A percentile compares a stretch with the other conserved stretches of the same genome.
phyloP scores from a whole-genome alignment of 2,888 invertebrate genomes.

The Microdon myrmicae region DNA sequence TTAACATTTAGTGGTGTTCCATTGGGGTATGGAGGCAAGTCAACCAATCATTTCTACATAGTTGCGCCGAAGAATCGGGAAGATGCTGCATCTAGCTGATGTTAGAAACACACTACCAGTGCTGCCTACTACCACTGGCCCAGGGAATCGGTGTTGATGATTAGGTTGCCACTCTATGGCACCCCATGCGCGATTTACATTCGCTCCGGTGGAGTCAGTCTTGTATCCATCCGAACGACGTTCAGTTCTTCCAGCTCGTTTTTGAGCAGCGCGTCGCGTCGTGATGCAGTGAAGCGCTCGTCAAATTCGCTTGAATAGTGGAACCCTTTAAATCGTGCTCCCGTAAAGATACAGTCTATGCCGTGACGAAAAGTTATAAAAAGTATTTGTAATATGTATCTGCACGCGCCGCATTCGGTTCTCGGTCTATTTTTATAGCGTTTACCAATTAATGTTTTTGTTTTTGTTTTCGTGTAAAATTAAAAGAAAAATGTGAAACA shows the following conservation, averaged over 20 bases:
- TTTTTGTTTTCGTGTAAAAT: too few relatives aligned
- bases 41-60: too few relatives aligned
- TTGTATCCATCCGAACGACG: constrained; percentile 44
- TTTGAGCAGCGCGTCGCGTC: too few relatives aligned
- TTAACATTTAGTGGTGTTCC: too few relatives aligned
- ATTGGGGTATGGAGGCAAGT: too few relatives aligned
- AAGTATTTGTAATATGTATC: too few relatives aligned
- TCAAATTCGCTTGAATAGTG: constrained; percentile 6
- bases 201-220: constrained; percentile 34
- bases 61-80: too few relatives aligned
- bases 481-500: constrained; percentile 26
- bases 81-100: too few relatives aligned
- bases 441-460: too few relatives aligned
- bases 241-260: constrained; percentile 45
- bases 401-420: too few relatives aligned
- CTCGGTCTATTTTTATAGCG: constrained; percentile 36
- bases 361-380: constrained; percentile 21
- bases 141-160: constrained; percentile 18
- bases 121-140: too few relatives aligned
- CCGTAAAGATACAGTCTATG: constrained; percentile 7
- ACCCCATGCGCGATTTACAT: constrained; percentile 33
- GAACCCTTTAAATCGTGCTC: constrained; percentile 15
- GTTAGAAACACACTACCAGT: too few relatives aligned
- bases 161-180: constrained; percentile 10
- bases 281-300: constrained; percentile 22